Evolutionary conservation across 2,113 vertebrate genomes (phyloP).

Genomic region (Prionailurus viverrinus): DNA sequence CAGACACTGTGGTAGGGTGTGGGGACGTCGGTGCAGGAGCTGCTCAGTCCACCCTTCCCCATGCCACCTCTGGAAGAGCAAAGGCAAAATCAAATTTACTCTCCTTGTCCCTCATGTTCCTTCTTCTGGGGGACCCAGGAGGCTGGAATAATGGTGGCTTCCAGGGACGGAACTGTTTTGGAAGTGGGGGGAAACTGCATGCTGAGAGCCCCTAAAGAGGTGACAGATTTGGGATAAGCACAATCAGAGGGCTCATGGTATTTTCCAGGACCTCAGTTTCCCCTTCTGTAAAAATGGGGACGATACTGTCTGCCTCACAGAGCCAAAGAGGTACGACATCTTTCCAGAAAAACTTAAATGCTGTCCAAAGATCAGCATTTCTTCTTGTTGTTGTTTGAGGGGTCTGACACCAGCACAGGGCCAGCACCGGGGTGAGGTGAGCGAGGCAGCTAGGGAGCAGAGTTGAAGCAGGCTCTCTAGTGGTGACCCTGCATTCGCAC

Average conservation of each 20-base stretch:
- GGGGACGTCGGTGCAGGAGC: neutral
- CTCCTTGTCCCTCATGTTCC: neutral
- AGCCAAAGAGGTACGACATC: neutral
- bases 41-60: neutral
- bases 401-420: neutral
- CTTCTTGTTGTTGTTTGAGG: neutral
- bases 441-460: neutral
- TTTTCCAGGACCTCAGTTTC: neutral
- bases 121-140: neutral
- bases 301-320: neutral
- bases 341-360: neutral
- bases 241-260: neutral
- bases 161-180: neutral
- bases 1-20: neutral
- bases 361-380: neutral
- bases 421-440: neutral
- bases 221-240: neutral
- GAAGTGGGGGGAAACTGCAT: neutral
- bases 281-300: slow-evolving; percentile 36
- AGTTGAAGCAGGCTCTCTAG: neutral
- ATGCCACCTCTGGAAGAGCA: neutral
- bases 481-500: neutral
- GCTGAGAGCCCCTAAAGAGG: neutral
- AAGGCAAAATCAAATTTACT: neutral
- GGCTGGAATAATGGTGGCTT: neutral